Base-by-base conservation (phyloP, 1,140 invertebrate genomes). In the Spodoptera litura region DNA sequence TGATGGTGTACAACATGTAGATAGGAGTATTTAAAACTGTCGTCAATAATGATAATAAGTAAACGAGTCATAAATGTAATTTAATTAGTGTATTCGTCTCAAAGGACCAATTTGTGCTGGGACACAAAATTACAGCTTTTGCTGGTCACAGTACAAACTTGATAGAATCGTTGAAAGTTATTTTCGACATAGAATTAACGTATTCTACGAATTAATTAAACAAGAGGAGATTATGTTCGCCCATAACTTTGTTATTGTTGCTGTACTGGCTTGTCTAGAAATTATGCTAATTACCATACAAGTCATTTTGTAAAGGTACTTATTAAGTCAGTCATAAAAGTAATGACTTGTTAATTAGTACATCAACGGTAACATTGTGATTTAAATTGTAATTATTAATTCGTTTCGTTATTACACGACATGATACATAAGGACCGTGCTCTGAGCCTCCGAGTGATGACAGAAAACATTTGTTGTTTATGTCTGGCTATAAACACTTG, bases 171-270 rank as follows among this genome's bases (percentile, higher is more conserved):
- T 66, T 49, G 62, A 44, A 64, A 44, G n/a, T 64, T 44, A 49
- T 49, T 15, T 49, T 44, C 15, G n/a, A n/a, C n/a, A 64, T 64
- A 35, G 27, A 66, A 38, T 66, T 15, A 66, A 44, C n/a, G 35
- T 35, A 49, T 78, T 78, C 76, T 78, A n/a, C 31, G 76, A 78
- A 78, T 56, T 64, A 77, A 44, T 75, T 51, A 62, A 51, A 31
- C 61, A 13, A 62, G 44, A 20, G 58, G 59, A 35, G 44, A 75
- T 61, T 61, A 61, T 44, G 5, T 44, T 44, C 6, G n/a, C n/a
- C n/a, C 15, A 56, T 56, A 20, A 56, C 55, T 20, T 56, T 25
- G 15, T 56, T 56, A 15, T 55, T 55, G 53, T 55, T 55, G 12
- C 27, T 61, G 58, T 27, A 55, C 4, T n/a, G 13, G 13, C 15